phyloP scores from a whole-genome alignment of 30 jellyfish, hydroid and myxozoan genomes.

The Hydra vulgaris region DNA sequence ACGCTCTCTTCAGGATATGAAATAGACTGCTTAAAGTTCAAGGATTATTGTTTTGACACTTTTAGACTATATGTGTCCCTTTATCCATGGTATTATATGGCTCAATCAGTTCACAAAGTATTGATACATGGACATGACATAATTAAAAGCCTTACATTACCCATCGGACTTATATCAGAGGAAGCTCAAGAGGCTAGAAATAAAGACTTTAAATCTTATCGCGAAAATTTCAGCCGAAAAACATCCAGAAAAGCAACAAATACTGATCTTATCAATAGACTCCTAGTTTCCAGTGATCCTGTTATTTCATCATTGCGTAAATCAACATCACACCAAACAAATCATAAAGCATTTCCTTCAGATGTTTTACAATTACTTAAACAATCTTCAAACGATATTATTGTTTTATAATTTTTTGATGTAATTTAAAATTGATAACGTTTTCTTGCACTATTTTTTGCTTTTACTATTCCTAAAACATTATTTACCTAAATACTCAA shows the following conservation, averaged over 20 bases:
- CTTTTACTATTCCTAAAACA: background rate
- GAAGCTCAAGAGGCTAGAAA: background rate
- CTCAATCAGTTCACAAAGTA: background rate
- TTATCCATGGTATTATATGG: background rate
- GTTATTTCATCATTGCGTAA: background rate
- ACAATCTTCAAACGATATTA: background rate
- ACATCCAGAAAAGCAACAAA: background rate
- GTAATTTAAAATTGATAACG: background rate
- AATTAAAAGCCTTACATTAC: background rate
- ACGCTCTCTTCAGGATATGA: background rate
- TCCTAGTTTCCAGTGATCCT: background rate
- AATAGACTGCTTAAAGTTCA: background rate
- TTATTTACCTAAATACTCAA: background rate
- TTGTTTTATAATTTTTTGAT: background rate
- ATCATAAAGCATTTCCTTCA: background rate
- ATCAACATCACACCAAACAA: background rate
- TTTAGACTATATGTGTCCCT: background rate
- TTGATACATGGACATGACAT: background rate
- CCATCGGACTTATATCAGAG: background rate
- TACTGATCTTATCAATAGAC: background rate
- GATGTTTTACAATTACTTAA: background rate
- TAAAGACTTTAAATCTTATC: background rate
- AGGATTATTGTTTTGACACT: background rate
- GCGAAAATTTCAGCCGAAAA: background rate
- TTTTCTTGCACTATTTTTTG: background rate